Evolutionary conservation across 2,797 vertebrate species (phyloP).

Genomic region (Pygocentrus nattereri): DNA sequence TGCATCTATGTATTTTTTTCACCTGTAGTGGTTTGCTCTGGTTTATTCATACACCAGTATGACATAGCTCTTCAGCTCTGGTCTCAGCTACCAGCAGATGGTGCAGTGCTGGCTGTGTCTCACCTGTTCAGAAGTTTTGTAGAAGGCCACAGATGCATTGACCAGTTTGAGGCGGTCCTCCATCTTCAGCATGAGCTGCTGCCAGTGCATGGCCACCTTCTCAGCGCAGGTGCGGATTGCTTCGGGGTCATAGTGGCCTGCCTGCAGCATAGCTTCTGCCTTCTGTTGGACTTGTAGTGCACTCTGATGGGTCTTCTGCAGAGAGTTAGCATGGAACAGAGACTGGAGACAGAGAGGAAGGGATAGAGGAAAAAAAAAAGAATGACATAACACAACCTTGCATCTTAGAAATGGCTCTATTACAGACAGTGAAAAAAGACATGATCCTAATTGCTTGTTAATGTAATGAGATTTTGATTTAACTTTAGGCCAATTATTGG

Average conservation of each 20-base stretch:
- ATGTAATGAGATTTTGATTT: not conserved
- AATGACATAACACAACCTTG: not conserved
- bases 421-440: not conserved
- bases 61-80: not conserved
- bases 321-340: constrained; percentile 96
- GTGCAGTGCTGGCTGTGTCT: not conserved
- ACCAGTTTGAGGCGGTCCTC: constrained; percentile 97
- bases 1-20: too few relatives aligned
- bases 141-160: constrained; percentile 97
- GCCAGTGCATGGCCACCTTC: constrained; percentile 97
- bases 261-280: constrained; percentile 93
- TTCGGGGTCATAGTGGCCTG: constrained; percentile 92
- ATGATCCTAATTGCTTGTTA: not conserved
- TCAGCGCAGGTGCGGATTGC: constrained; percentile 93
- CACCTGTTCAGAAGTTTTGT: constrained; percentile 98
- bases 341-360: constrained; percentile 78
- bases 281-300: constrained; percentile 98
- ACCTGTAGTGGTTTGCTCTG: not conserved
- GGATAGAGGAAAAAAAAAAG: not conserved
- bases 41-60: not conserved
- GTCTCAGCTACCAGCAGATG: not conserved
- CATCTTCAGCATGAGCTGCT: constrained; percentile 99
- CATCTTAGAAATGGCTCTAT: not conserved
- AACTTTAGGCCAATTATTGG: not conserved
- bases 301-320: constrained; percentile 99